These are phyloP conservation scores for Dasyurus viverrinus DNA, from an alignment of 2,113 vertebrate species.

Conservation along the genomic window DNA sequence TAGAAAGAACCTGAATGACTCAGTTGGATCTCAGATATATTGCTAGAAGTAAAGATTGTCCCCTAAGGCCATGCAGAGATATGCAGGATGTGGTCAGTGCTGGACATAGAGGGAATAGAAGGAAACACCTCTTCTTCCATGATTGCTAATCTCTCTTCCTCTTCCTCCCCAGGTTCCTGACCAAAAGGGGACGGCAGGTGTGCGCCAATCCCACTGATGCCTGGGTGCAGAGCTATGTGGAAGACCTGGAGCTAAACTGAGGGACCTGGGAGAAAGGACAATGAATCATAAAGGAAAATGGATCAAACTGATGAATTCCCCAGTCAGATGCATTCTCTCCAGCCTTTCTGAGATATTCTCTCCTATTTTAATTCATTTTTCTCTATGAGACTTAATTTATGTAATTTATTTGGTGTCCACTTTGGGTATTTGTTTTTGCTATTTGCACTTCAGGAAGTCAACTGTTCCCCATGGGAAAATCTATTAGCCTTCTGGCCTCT, in stretches of 20 bases:
- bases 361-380: constrained; percentile 34
- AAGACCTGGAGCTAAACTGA: constrained; percentile 74
- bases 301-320: rapidly evolving
- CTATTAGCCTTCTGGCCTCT: constrained; percentile 1
- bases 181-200: constrained; percentile 75
- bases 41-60: neutral
- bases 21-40: neutral
- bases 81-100: neutral
- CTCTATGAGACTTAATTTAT: neutral
- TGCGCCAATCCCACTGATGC: constrained; percentile 69
- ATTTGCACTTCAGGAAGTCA: constrained; percentile 3
- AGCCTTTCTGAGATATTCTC: neutral
- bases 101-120: neutral
- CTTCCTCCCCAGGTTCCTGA: constrained; percentile 77
- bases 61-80: neutral
- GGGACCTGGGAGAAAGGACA: neutral
- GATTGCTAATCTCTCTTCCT: rapidly evolving
- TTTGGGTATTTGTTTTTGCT: constrained; percentile 52
- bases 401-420: neutral
- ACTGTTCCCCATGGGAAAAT: constrained; percentile 62
- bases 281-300: neutral
- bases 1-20: neutral
- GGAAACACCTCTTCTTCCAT: no score
- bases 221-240: constrained; percentile 79
- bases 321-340: neutral